Evolutionary conservation across 2,888 invertebrate species (phyloP).

Genomic region (Listrodromus nycthemerus): DNA sequence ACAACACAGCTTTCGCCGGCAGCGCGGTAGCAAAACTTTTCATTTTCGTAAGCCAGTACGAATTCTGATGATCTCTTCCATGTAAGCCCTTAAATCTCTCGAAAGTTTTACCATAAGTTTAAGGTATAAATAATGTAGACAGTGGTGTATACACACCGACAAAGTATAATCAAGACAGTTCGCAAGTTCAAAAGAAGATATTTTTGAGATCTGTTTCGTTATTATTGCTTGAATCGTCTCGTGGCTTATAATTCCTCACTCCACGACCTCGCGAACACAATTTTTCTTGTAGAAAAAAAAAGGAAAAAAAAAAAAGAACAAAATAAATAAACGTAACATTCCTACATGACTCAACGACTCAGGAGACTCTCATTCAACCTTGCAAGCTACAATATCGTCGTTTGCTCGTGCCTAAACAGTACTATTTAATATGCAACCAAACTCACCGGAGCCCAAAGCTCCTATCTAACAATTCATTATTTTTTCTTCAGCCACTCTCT

Average conservation of each 20-base stretch:
- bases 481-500: conserved; percentile 42
- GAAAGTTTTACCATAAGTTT: conserved; percentile 7
- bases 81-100: conserved; percentile 10
- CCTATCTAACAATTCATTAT: conserved; percentile 36
- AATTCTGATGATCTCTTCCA: conserved; percentile 88
- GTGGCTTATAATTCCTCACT: conserved; percentile 47
- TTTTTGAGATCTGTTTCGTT: conserved; percentile 64
- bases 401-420: conserved; percentile 5
- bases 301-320: neutral
- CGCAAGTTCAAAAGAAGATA: conserved; percentile 3
- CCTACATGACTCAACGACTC: conserved; percentile 46
- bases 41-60: conserved; percentile 94
- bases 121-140: neutral
- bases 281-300: conserved; percentile 44
- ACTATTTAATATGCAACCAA: conserved; percentile 21
- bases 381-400: conserved; percentile 27
- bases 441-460: conserved; percentile 17
- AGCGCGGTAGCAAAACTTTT: conserved; percentile 94
- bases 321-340: conserved; percentile 65
- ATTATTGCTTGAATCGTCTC: conserved; percentile 61
- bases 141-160: neutral
- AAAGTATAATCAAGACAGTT: conserved; percentile 1
- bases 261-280: conserved; percentile 39
- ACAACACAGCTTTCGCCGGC: conserved; percentile 90
- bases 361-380: conserved; percentile 27